These are phyloP conservation scores for Bombus huntii DNA, from an alignment of 1,140 invertebrate species.

Conservation along the genomic window DNA sequence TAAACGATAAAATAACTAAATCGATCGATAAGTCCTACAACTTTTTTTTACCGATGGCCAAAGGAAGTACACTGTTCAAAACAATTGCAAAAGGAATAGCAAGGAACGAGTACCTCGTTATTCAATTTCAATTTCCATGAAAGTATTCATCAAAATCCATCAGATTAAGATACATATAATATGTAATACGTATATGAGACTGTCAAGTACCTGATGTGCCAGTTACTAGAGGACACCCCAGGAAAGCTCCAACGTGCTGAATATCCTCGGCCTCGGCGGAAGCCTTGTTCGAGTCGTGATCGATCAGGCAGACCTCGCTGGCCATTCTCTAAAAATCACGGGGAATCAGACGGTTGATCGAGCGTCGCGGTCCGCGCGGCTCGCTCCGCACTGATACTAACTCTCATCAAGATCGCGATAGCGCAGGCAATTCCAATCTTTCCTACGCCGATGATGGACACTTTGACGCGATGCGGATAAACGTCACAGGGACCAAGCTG, in stretches of 20 bases:
- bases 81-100: too few species aligned
- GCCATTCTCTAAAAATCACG: conserved; percentile 70
- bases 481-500: conserved; percentile 69
- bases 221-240: conserved; percentile 73
- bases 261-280: conserved; percentile 76
- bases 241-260: conserved; percentile 72
- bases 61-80: too few species aligned
- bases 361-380: conserved; percentile 17
- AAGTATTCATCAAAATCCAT: not conserved
- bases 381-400: conserved; percentile 41
- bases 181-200: not conserved
- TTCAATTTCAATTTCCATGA: not conserved
- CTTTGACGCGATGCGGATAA: conserved; percentile 72
- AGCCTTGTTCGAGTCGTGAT: conserved; percentile 71
- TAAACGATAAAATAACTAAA: too few species aligned
- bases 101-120: not conserved
- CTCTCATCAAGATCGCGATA: conserved; percentile 75
- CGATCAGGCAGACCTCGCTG: conserved; percentile 75
- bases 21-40: too few species aligned
- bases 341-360: conserved; percentile 49
- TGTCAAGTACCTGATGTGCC: conserved; percentile 71
- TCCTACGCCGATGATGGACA: conserved; percentile 75
- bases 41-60: too few species aligned
- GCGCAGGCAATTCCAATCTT: conserved; percentile 76
- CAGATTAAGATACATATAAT: not conserved